Evolutionary conservation across 2,797 vertebrate species (phyloP).

Genomic region (Peromyscus attwateri): DNA sequence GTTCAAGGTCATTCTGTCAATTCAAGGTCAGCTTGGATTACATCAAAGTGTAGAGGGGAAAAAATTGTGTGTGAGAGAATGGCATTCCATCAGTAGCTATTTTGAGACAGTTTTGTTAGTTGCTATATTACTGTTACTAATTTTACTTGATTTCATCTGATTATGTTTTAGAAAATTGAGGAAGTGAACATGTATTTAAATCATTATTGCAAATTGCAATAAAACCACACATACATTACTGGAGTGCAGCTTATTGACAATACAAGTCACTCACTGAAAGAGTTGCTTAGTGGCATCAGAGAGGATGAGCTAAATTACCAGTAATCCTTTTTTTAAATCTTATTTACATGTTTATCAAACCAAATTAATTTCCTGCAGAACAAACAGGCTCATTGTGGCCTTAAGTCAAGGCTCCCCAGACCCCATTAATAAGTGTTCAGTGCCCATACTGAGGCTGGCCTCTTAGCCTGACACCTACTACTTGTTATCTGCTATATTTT

Average conservation of each 20-base stretch:
- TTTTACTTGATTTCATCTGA: slow-evolving; percentile 60
- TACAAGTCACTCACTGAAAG: neutral
- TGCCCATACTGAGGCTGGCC: neutral
- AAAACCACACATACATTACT: neutral
- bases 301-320: slow-evolving; percentile 52
- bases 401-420: slow-evolving; percentile 6
- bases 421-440: slow-evolving; percentile 44
- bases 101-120: slow-evolving; percentile 59
- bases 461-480: slow-evolving; percentile 18
- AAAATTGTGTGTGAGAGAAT: neutral
- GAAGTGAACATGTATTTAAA: slow-evolving; percentile 62
- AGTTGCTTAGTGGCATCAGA: slow-evolving; percentile 13
- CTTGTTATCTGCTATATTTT: slow-evolving; percentile 69
- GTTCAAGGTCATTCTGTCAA: neutral
- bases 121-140: slow-evolving; percentile 3
- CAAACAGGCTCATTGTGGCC: slow-evolving; percentile 21
- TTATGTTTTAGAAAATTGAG: slow-evolving; percentile 70
- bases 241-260: neutral
- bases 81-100: neutral
- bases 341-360: slow-evolving; percentile 50
- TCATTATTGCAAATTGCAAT: slow-evolving; percentile 55
- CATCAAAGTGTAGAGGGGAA: too few species aligned
- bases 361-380: slow-evolving; percentile 49
- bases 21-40: neutral
- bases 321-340: slow-evolving; percentile 24